Base-by-base conservation (phyloP, 2,797 vertebrate species). In the Mus caroli region DNA sequence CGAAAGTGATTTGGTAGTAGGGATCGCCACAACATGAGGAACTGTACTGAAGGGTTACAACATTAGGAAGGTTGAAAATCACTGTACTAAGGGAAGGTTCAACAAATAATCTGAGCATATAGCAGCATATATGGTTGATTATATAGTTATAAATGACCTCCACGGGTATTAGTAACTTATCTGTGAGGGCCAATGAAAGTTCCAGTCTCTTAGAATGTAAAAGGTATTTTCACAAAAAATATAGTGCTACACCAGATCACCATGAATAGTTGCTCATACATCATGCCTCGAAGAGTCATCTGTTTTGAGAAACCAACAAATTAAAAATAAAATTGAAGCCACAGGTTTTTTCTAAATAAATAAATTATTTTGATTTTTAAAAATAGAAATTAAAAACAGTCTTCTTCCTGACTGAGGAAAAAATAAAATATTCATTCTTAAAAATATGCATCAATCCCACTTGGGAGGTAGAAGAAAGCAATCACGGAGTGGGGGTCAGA, bases 281-380 rank as follows among this genome's bases (percentile, higher is more conserved):
- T 43, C 22, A 77, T 54, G 24, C 91, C 94, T 95, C 88, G 43
- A 93, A 64, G 58, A 50, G 4, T 46, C 56, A 71, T 93, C 54
- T 90, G 82, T 89, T 94, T 95, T 94, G 86, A 80, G 58, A 92
- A 43, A 58, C 46, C 1, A 60, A 89, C 78, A 92, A 92, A 69
- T 95, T 89, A 92, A 80, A 96, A 91, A 79, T 94, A 93, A 92
- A 94, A 94, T 62, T 83, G 76, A 88, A 94, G 24, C 56, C 43
- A 93, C 46, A 84, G 26, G 84, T 31, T 91, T 91, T 64, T 94
- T 22, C 46, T 87, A 95, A 90, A 83, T 62, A 56, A 67, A 64
- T 79, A 78, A 62, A 19, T 86, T 83, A 93, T 80, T 89, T 94
- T 91, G 54, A 94, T 94, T 88, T 88, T 87, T 64, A 80, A 94